These are phyloP conservation scores for Bugula neritina DNA, from an alignment of 2,888 invertebrate genomes.

Conservation along the genomic window DNA sequence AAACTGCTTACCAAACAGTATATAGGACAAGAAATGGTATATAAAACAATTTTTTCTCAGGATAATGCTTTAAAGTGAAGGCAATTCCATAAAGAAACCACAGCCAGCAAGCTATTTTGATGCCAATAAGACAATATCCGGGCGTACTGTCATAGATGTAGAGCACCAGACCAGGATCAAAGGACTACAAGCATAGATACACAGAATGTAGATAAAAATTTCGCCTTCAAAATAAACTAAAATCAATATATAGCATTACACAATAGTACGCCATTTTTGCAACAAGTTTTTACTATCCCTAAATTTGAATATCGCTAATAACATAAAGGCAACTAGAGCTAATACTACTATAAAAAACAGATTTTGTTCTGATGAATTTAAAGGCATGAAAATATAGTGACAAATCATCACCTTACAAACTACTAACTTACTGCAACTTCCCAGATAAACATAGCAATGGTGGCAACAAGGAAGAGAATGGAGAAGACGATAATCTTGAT, in stretches of 20 bases:
- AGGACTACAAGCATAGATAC: slow-evolving; percentile 59
- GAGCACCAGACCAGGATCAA: slow-evolving; percentile 83
- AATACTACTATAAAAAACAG: too few species aligned
- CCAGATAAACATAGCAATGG: slow-evolving; percentile 71
- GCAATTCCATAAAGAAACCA: slow-evolving; percentile 67
- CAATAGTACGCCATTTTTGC: too few species aligned
- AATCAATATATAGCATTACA: too few species aligned
- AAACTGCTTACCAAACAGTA: slow-evolving; percentile 72
- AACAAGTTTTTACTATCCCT: too few species aligned
- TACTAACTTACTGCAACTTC: slow-evolving; percentile 64
- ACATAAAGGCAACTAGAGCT: too few species aligned
- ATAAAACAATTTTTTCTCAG: slow-evolving; percentile 76
- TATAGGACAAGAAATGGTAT: slow-evolving; percentile 75
- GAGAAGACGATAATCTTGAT: slow-evolving; percentile 75
- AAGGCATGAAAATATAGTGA: neutral
- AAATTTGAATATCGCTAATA: too few species aligned
- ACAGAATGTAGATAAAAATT: too few species aligned
- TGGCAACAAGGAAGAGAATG: slow-evolving; percentile 68
- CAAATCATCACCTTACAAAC: too few species aligned
- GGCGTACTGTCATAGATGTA: slow-evolving; percentile 86
- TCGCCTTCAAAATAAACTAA: too few species aligned
- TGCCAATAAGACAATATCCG: slow-evolving; percentile 70
- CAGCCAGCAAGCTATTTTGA: slow-evolving; percentile 73
- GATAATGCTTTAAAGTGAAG: slow-evolving; percentile 75
- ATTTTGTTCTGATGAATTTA: too few species aligned